Conservation (phyloP, 2,797 vertebrate species). For the Sebastolobus altivelis region DNA sequence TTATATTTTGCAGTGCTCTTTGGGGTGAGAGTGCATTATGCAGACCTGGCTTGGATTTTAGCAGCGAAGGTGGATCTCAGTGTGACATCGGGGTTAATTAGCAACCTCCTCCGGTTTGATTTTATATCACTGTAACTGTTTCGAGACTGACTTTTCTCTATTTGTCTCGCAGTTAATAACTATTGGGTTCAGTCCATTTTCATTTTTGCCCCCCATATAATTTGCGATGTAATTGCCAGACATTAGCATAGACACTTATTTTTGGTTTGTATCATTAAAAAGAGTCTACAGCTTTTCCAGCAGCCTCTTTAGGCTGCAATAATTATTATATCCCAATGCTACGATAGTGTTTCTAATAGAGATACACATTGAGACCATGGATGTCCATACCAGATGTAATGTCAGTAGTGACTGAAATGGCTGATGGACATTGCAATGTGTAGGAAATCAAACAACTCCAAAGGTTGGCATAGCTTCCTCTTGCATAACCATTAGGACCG, state of each 20-base stretch:
- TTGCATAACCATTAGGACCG: no score
- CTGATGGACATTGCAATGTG: no score
- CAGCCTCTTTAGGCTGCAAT: not conserved
- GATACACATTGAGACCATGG: not conserved
- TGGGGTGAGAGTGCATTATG: not conserved
- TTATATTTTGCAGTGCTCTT: conserved; percentile 37
- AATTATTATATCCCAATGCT: not conserved
- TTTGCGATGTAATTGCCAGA: no score
- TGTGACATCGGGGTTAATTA: not conserved
- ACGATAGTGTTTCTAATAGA: not conserved
- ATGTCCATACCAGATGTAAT: not conserved
- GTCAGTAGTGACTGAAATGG: not conserved
- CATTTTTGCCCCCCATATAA: no score
- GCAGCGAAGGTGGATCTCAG: not conserved
- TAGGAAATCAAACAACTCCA: no score
- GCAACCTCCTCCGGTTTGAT: not conserved
- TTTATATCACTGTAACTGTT: not conserved
- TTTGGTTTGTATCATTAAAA: not conserved
- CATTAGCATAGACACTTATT: no score
- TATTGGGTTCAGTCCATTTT: not conserved
- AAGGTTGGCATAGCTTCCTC: no score
- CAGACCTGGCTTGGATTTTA: not conserved
- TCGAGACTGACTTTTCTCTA: not conserved
- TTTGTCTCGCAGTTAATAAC: not conserved
- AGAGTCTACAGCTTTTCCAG: not conserved